These are phyloP conservation scores for Syrrhaptes paradoxus DNA, from an alignment of 2,113 vertebrate species.

Conservation along the genomic window DNA sequence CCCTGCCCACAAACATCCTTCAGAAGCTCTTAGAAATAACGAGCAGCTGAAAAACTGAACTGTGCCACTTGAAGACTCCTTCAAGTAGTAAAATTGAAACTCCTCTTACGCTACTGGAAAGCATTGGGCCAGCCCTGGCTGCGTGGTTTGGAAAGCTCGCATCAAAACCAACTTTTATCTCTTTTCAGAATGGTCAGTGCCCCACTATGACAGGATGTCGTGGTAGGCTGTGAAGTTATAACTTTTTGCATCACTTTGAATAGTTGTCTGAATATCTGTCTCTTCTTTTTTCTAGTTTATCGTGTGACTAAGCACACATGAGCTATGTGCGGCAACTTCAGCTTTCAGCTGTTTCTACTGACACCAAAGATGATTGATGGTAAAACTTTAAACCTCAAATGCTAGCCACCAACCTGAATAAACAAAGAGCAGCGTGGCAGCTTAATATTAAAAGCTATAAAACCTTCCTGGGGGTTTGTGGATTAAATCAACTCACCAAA, in stretches of 20 bases:
- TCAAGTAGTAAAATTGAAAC: not conserved
- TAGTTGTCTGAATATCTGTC: not conserved
- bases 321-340: not conserved
- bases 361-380: slow-evolving; percentile 48
- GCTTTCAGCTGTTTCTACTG: not conserved
- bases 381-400: slow-evolving; percentile 20
- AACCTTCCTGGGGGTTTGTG: slow-evolving; percentile 50
- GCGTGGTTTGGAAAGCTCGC: not conserved
- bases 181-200: not conserved
- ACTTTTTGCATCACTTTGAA: not conserved
- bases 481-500: slow-evolving; percentile 65
- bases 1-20: not conserved
- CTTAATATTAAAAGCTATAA: slow-evolving; percentile 67
- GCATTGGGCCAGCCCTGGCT: not conserved
- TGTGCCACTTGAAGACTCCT: not conserved
- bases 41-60: not conserved
- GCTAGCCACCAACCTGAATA: slow-evolving; percentile 59
- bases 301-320: not conserved
- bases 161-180: not conserved
- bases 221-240: not conserved
- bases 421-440: slow-evolving; percentile 54
- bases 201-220: not conserved
- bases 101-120: rapidly evolving
- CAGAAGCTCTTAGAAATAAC: not conserved
- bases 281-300: not conserved